Evolutionary conservation across 2,113 vertebrate genomes (phyloP), one percentile per base, ranked within the genome.

Genomic region (Macquaria australasica): DNA sequence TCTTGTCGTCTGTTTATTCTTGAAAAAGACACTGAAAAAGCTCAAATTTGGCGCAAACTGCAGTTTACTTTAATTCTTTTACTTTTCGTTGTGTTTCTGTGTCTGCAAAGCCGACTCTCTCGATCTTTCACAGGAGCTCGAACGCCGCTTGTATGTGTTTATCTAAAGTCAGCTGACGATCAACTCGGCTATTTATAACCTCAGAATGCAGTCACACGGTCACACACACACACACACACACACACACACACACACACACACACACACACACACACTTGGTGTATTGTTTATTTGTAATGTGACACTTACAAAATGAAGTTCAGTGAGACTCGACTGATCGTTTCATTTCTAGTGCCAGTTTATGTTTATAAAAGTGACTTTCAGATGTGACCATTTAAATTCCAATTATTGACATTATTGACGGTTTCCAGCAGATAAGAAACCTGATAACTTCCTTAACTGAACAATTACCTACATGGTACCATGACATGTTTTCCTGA

Each of bases 91-190:
- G 1, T 4, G 5, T 15, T 59, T 59, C 20, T 45, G 39, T 7
- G 7, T 23, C 10, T 10, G 4, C 34, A 12, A 3, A 14, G 12
- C 62, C 11, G 9, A 66, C 41, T 5, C 18, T 20, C 5, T 25
- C 28, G 28, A 31, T 31, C 28, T 31, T 28, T 21, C 60, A 7
- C 15, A 31, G 55, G n/a, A 56, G 53, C 20, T 8, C 15, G 25
- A 25, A 34, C 9, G 15, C 55, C 25, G 64, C 34, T 23, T 34
- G 34, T 23, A 62, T 39, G 31, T 64, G 83, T 82, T 86, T 86
- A 86, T 90, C 86, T 87, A 0, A 48, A 68, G 77, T 79, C 87
- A 78, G 79, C 73, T 87, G 89, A 88, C 75, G 59, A 77, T 73
- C 12, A 8, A 8, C 82, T 31, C 2, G 5, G 10, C 81, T 90